Conservation (phyloP, 2,113 vertebrate genomes). For the Salminus brasiliensis region DNA sequence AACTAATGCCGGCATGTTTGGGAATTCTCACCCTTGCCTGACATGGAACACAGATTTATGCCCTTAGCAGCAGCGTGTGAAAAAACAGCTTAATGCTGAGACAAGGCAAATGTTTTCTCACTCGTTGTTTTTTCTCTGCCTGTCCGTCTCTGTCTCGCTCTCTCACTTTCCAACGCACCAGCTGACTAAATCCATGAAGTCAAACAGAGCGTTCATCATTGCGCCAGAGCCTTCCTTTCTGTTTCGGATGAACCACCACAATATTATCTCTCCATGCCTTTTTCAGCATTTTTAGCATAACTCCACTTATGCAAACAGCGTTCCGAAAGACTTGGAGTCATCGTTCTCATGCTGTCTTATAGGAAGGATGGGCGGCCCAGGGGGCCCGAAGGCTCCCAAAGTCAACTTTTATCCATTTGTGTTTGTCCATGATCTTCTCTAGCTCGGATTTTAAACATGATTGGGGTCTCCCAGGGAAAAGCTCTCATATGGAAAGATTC, state of each 20-base stretch:
- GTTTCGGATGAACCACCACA: constrained; percentile 21
- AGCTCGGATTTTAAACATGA: constrained; percentile 51
- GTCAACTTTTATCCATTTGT: constrained; percentile 55
- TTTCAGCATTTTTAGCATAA: constrained; percentile 51
- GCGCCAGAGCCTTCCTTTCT: constrained; percentile 24
- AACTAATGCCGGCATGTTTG: no score
- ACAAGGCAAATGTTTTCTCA: constrained; percentile 53
- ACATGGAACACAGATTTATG: constrained; percentile 43
- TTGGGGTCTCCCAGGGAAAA: constrained; percentile 48
- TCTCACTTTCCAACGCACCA: constrained; percentile 38
- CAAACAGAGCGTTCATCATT: constrained; percentile 50
- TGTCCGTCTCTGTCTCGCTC: background rate
- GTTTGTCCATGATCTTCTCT: constrained; percentile 40
- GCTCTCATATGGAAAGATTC: constrained; percentile 10
- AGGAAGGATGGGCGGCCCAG: constrained; percentile 19
- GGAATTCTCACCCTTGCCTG: constrained; percentile 13
- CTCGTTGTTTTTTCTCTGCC: constrained; percentile 31
- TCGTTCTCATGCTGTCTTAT: constrained; percentile 42
- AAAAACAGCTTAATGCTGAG: constrained; percentile 30
- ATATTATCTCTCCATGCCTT: constrained; percentile 27
- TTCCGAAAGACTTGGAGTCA: constrained; percentile 38
- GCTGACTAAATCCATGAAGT: constrained; percentile 53
- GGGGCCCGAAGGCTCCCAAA: constrained; percentile 39
- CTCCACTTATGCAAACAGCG: constrained; percentile 51
- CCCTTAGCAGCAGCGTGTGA: constrained; percentile 36